Conservation (phyloP, 2,888 invertebrate species). For the Seira ritae region DNA sequence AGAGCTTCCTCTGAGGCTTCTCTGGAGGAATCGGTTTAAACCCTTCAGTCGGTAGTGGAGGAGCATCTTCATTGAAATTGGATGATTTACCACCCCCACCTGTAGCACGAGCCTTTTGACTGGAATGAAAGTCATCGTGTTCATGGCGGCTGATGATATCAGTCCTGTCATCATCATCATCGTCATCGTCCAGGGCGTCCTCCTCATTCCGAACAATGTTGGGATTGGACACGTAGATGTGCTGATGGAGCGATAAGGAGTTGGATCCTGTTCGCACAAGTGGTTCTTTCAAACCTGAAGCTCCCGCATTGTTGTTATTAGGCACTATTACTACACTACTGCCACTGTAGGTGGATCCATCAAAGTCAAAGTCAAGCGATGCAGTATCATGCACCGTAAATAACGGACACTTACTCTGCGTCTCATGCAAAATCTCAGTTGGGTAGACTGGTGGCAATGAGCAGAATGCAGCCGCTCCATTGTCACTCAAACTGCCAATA, state of each 20-base stretch:
- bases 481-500: slow-evolving; percentile 24
- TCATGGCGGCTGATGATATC: slow-evolving; percentile 46
- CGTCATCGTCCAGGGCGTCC: slow-evolving; percentile 47
- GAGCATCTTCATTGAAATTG: slow-evolving; percentile 23
- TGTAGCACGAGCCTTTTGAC: slow-evolving; percentile 26
- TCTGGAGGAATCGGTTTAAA: slow-evolving; percentile 56
- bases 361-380: slow-evolving; percentile 68
- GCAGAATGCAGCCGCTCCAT: slow-evolving; percentile 46
- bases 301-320: slow-evolving; percentile 12
- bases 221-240: slow-evolving; percentile 67
- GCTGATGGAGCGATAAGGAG: slow-evolving; percentile 62
- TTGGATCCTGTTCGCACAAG: slow-evolving; percentile 64
- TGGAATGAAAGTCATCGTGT: slow-evolving; percentile 37
- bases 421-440: slow-evolving; percentile 66
- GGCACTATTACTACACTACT: slow-evolving; percentile 22
- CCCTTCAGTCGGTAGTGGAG: slow-evolving; percentile 22
- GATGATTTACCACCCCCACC: background rate
- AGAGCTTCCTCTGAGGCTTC: slow-evolving; percentile 51
- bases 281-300: slow-evolving; percentile 53
- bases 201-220: slow-evolving; percentile 64
- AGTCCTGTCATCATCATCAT: slow-evolving; percentile 29
- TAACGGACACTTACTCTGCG: slow-evolving; percentile 61
- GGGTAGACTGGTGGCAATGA: slow-evolving; percentile 66
- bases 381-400: slow-evolving; percentile 67
- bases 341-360: slow-evolving; percentile 56